Percentiles rank a stretch among this genome's conserved stretches.
Evolutionary conservation across 2,888 invertebrate genomes (phyloP).

Genomic region (Tachina fera): DNA sequence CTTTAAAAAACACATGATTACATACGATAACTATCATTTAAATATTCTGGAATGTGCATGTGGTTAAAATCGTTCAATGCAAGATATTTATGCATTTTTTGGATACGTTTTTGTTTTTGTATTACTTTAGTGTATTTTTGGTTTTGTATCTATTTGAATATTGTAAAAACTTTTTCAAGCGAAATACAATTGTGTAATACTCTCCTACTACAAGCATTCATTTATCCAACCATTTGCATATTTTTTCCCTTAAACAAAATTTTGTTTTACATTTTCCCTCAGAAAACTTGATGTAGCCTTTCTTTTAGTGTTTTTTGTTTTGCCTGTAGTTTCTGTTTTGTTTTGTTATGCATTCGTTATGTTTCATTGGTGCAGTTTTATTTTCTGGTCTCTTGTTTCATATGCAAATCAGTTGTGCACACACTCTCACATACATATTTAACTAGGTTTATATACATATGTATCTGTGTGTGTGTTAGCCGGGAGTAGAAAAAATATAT

Average conservation of each 20-base stretch:
- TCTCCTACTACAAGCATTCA: constrained; percentile 1
- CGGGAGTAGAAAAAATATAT: neutral
- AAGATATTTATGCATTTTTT: constrained; percentile 66
- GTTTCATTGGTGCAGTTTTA: constrained; percentile 50
- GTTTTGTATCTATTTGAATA: constrained; percentile 17
- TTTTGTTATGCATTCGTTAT: constrained; percentile 41
- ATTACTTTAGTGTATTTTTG: constrained; percentile 12
- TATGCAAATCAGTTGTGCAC: constrained; percentile 60
- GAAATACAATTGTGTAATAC: constrained; percentile 50
- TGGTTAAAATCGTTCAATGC: constrained; percentile 65
- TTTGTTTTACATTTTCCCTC: constrained; percentile 65
- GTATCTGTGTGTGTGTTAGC: no score
- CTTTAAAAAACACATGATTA: constrained; percentile 35
- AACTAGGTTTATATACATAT: no score
- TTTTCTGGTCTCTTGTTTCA: constrained; percentile 60
- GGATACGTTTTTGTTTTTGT: constrained; percentile 23
- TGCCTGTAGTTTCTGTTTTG: constrained; percentile 14
- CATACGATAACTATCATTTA: constrained; percentile 45
- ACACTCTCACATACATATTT: neutral
- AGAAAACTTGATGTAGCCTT: constrained; percentile 53
- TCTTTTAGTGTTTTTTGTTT: constrained; percentile 12
- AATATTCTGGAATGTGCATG: constrained; percentile 43
- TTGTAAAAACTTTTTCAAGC: neutral
- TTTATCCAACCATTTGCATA: constrained; percentile 57
- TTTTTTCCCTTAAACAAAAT: constrained; percentile 63